These are phyloP conservation scores for Gasterosteus nipponicus DNA, from an alignment of 2,113 vertebrate species.

Conservation along the genomic window DNA sequence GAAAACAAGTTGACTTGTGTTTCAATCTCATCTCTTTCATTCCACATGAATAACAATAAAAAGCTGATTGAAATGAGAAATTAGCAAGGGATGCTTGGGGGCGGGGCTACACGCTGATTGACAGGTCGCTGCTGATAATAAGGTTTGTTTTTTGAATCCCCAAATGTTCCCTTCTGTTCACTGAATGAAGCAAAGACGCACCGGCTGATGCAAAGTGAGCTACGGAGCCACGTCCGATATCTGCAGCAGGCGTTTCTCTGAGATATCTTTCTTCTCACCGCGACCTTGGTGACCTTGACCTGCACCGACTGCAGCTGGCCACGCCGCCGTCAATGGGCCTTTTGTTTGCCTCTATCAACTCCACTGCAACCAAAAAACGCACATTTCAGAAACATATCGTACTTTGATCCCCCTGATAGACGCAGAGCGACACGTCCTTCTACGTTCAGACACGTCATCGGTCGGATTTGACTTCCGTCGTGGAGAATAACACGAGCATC, in stretches of 20 bases:
- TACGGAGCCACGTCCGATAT: constrained; percentile 7
- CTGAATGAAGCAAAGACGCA: not conserved
- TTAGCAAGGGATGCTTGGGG: too few relatives aligned
- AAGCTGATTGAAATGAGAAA: not conserved
- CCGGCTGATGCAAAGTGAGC: not conserved
- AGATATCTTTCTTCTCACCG: constrained; percentile 38
- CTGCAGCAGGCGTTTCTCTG: constrained; percentile 64
- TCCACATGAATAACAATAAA: not conserved
- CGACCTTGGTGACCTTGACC: constrained; percentile 68
- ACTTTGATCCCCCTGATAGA: constrained; percentile 28
- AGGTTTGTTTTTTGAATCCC: too few relatives aligned
- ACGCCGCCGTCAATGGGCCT: constrained; percentile 66
- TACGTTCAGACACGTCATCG: too few relatives aligned
- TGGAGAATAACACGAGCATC: not conserved
- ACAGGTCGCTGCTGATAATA: too few relatives aligned
- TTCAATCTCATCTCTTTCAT: not conserved
- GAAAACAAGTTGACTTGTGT: not conserved
- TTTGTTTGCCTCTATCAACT: constrained; percentile 69
- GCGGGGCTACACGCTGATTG: too few relatives aligned
- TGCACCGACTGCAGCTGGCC: constrained; percentile 60
- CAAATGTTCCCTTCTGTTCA: not conserved
- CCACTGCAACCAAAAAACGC: constrained; percentile 37
- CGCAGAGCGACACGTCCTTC: not conserved
- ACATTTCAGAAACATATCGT: constrained; percentile 47
- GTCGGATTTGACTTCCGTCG: not conserved